Evolutionary conservation across 1,140 invertebrate genomes (phyloP).

Genomic region (Euwallacea similis): DNA sequence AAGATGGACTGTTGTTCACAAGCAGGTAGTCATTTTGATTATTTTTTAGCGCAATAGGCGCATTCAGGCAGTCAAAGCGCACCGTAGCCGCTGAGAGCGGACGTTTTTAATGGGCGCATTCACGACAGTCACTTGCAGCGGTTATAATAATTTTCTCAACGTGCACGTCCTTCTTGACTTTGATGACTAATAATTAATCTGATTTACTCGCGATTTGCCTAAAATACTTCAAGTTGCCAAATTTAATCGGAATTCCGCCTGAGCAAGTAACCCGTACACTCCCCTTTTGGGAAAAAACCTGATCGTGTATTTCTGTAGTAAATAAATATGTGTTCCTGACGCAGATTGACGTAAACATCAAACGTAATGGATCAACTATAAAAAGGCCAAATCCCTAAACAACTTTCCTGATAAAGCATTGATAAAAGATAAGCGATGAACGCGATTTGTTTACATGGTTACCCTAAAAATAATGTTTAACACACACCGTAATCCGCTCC

Average conservation of each 20-base stretch:
- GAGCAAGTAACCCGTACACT: too few species aligned
- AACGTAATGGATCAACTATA: slow-evolving; percentile 26
- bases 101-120: too few species aligned
- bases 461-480: slow-evolving; percentile 27
- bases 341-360: slow-evolving; percentile 22
- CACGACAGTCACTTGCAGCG: too few species aligned
- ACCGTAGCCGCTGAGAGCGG: too few species aligned
- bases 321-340: slow-evolving; percentile 8
- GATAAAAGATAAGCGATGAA: slow-evolving; percentile 34
- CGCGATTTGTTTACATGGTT: slow-evolving; percentile 34
- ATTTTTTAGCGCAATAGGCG: too few species aligned
- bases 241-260: background rate
- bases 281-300: too few species aligned
- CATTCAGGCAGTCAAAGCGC: too few species aligned
- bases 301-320: background rate
- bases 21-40: too few species aligned
- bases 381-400: slow-evolving; percentile 29
- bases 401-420: slow-evolving; percentile 23
- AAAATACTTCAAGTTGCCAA: background rate
- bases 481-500: slow-evolving; percentile 12
- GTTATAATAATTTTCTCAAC: too few species aligned
- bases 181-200: too few species aligned
- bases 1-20: too few species aligned
- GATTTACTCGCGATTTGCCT: background rate
- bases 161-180: too few species aligned